Base-by-base conservation (phyloP, 2,797 vertebrate genomes). In the Myiotriccus ornatus region DNA sequence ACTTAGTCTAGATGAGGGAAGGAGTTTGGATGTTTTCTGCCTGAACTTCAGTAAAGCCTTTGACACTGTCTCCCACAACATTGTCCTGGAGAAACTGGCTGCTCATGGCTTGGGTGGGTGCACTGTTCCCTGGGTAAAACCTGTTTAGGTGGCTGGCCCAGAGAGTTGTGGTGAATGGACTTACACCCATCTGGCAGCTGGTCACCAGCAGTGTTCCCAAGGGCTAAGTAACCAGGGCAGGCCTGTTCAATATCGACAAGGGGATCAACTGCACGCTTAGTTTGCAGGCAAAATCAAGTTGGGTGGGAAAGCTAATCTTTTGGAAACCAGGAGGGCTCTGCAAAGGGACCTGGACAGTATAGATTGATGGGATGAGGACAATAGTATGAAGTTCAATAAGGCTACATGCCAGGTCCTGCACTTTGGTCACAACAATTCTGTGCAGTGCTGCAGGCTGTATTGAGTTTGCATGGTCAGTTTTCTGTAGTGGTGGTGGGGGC, bases 31-130 rank as follows among this genome's bases (percentile, higher is more conserved):
- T n/a, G 5, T 37, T 56, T 24, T 25, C 13, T 62, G 34, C 22
- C 47, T 68, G 32, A 35, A 17, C 27, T 75, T 35, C 47, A 68
- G 35, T n/a, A 49, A 43, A 68, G 34, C 35, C 6, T 60, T 88
- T 1, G 1, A 47, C 30, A 20, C 25, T 32, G 8, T 43, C 6
- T 76, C 4, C 35, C 11, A 4, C 3, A 25, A 13, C 21, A 53
- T 19, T 27, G 32, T 30, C 14, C 32, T n/a, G 27, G 16, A 63
- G 49, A 49, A 49, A 82, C 19, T 18, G 23, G 15, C 15, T 63
- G 27, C 16, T n/a, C 1, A 2, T 49, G 27, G 23, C 32, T 46
- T 55, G 32, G 27, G 16, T 32, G 27, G 12, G 4, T 56, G 10
- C 41, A n/a, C 14, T 68, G 9, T n/a, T 52, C 35, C 3, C 27